These are phyloP conservation scores for Acronicta psi DNA, from an alignment of 2,888 invertebrate species.

Conservation along the genomic window DNA sequence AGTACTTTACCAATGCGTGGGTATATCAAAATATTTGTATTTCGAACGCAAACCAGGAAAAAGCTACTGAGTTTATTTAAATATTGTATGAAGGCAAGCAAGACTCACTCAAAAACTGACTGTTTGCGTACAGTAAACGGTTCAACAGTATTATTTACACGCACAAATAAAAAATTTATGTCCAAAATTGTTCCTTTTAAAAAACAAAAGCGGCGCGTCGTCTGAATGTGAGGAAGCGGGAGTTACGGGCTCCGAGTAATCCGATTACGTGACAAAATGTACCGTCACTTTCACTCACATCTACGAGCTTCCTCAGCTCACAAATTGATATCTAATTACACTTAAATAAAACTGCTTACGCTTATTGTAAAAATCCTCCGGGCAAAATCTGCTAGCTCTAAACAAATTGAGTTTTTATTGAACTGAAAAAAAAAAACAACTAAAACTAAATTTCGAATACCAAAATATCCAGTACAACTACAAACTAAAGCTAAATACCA, in stretches of 20 bases:
- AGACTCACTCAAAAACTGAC: constrained; percentile 12
- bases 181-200: constrained; percentile 39
- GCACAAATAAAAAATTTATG: constrained; percentile 19
- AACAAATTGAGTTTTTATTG: constrained; percentile 16
- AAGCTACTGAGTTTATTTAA: constrained; percentile 11
- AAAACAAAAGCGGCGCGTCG: constrained; percentile 49
- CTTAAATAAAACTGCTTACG: constrained; percentile 48
- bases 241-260: constrained; percentile 70
- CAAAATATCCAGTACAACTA: constrained; percentile 31
- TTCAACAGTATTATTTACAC: constrained; percentile 23
- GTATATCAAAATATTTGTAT: too few species aligned
- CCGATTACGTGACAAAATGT: constrained; percentile 76
- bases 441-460: constrained; percentile 16
- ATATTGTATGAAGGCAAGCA: constrained; percentile 10
- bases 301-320: constrained; percentile 66
- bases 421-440: constrained; percentile 31
- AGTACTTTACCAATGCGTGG: too few species aligned
- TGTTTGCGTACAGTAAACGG: constrained; percentile 26
- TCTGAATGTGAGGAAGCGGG: constrained; percentile 57
- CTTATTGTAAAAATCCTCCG: constrained; percentile 11
- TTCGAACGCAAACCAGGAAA: not conserved
- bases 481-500: constrained; percentile 27
- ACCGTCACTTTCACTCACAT: constrained; percentile 57
- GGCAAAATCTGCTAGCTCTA: not conserved
- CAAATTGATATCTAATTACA: constrained; percentile 70